Percentiles rank a stretch among this genome's conserved stretches.
Evolutionary conservation across 2,113 vertebrate genomes (phyloP).

Genomic region (Rhabdornis inornatus): DNA sequence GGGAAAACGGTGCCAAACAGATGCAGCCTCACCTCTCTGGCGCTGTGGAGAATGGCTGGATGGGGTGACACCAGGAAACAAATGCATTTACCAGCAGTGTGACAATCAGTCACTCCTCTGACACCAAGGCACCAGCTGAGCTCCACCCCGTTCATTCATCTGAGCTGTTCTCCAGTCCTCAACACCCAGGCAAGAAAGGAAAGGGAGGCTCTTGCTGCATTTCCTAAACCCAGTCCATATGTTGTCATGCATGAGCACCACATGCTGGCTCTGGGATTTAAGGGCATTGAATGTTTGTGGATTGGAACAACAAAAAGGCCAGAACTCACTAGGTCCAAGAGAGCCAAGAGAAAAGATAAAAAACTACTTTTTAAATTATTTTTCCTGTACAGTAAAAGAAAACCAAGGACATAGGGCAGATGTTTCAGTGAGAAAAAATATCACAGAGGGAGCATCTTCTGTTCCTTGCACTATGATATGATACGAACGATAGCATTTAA

Average conservation of each 20-base stretch:
- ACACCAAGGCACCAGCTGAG: background rate
- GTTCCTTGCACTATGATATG: background rate
- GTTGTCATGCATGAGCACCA: background rate
- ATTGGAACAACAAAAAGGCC: background rate
- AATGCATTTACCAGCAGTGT: background rate
- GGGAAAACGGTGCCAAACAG: background rate
- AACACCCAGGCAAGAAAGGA: background rate
- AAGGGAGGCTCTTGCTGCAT: background rate
- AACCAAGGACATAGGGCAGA: accelerated
- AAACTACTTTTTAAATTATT: background rate
- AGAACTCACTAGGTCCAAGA: background rate
- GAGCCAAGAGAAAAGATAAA: background rate
- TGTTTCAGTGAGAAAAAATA: background rate
- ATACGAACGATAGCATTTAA: background rate
- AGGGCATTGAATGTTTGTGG: background rate
- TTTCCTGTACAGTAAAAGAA: background rate
- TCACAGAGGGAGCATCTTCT: background rate
- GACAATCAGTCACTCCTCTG: background rate
- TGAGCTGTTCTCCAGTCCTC: background rate
- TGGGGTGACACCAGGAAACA: background rate
- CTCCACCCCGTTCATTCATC: background rate
- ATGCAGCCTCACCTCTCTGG: background rate
- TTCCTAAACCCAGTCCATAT: background rate
- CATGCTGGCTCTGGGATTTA: background rate
- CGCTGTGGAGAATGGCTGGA: background rate